A percentile compares a stretch with the other conserved stretches of the same genome.
phyloP scores from a whole-genome alignment of 2,113 vertebrate genomes.

The Heterocephalus glaber region DNA sequence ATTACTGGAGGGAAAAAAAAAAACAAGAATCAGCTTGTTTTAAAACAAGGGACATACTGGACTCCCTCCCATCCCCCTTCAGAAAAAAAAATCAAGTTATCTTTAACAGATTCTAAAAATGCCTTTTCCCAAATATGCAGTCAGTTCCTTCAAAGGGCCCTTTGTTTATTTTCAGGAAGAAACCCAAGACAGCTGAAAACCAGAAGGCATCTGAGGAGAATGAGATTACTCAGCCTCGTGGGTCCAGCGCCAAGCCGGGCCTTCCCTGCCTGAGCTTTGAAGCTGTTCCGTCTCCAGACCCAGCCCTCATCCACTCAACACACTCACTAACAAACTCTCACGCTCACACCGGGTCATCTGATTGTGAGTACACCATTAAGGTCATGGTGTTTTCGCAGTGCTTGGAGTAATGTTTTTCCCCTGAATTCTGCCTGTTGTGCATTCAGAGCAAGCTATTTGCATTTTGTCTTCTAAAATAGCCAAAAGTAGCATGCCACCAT shows the following conservation, averaged over 20 bases:
- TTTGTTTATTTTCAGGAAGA: slow-evolving; percentile 92
- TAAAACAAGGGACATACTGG: slow-evolving; percentile 87
- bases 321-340: slow-evolving; percentile 94
- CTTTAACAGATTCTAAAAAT: slow-evolving; percentile 92
- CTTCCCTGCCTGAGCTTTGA: slow-evolving; percentile 95
- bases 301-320: slow-evolving; percentile 90
- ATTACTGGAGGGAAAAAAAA: slow-evolving; percentile 81
- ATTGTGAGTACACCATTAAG: slow-evolving; percentile 92
- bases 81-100: slow-evolving; percentile 86
- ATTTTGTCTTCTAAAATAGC: slow-evolving; percentile 65
- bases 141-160: slow-evolving; percentile 89
- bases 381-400: slow-evolving; percentile 58
- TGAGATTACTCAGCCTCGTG: slow-evolving; percentile 95
- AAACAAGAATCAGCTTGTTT: slow-evolving; percentile 88
- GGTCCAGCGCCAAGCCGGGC: slow-evolving; percentile 92
- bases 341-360: slow-evolving; percentile 94
- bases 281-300: slow-evolving; percentile 89
- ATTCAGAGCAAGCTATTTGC: slow-evolving; percentile 45
- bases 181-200: slow-evolving; percentile 92
- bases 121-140: slow-evolving; percentile 89
- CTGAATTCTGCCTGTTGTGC: slow-evolving; percentile 24
- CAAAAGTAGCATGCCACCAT: slow-evolving; percentile 71
- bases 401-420: slow-evolving; percentile 34
- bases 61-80: slow-evolving; percentile 82
- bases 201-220: slow-evolving; percentile 96